Percentiles rank a stretch among this genome's conserved stretches.
These are phyloP conservation scores for Nemotelus nigrinus DNA, from an alignment of 2,888 invertebrate species.

Conservation along the genomic window DNA sequence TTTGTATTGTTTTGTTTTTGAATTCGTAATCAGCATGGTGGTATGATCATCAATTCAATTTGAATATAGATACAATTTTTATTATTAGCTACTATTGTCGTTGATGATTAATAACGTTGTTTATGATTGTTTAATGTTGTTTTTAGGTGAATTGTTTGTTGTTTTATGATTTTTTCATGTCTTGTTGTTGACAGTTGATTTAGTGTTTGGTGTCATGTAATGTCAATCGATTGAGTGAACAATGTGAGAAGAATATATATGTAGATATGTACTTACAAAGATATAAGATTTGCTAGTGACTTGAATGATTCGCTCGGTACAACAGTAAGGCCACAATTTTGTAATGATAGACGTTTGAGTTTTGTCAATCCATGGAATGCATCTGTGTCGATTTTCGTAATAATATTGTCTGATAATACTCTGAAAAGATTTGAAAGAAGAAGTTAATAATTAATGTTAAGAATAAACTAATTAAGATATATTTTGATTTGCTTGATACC, in stretches of 20 bases:
- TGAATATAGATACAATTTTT: neutral
- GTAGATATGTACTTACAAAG: constrained; percentile 62
- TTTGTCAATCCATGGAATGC: constrained; percentile 68
- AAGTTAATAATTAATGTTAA: neutral
- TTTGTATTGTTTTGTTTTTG: neutral
- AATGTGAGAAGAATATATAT: neutral
- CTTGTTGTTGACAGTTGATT: neutral
- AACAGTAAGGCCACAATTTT: constrained; percentile 65
- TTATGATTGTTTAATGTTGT: constrained; percentile 6
- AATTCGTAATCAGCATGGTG: neutral
- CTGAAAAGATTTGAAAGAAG: constrained; percentile 65
- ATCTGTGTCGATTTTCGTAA: constrained; percentile 74
- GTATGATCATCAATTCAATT: constrained; percentile 20
- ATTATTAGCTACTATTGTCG: constrained; percentile 13
- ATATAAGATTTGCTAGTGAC: constrained; percentile 61
- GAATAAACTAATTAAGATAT: too few relatives aligned
- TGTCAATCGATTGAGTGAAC: constrained; percentile 1
- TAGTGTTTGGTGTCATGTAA: neutral
- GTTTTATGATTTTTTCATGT: neutral
- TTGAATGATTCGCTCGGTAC: constrained; percentile 63
- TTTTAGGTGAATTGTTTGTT: neutral
- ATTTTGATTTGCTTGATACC: too few relatives aligned
- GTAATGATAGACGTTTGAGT: constrained; percentile 64
- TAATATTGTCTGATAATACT: constrained; percentile 79
- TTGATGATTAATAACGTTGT: neutral